Evolutionary conservation across 2,113 vertebrate genomes (phyloP), one percentile per base, ranked within the genome.

Genomic region (Menidia beryllina): DNA sequence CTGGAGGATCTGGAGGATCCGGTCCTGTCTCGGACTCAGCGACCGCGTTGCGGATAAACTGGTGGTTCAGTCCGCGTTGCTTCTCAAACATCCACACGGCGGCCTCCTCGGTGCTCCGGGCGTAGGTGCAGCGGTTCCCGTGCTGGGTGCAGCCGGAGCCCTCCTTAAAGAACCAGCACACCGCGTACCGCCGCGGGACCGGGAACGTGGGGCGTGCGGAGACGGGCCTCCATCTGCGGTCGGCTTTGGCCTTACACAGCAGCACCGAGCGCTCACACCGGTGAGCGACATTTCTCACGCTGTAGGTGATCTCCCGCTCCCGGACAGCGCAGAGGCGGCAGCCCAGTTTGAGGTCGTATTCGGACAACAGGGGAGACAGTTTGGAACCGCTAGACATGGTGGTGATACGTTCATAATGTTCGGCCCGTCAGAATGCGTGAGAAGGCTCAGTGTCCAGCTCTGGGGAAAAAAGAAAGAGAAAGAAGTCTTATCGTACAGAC

Each of bases 81-180:
- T 87, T 92, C 75, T 94, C 93, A 0, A 95, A 96, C 21, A 88
- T 95, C 97, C 97, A 98, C 38, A 98, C 94, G 0, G 50, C 58
- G 3, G 95, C 95, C 85, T 97, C 96, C 80, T 95, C 96, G 0
- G 0, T 1, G 56, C 95, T 96, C 30, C 92, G 91, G 48, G 96
- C 96, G 0, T 94, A 98, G 7, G 93, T 93, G 69, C 96, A 97
- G 3, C 74, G 85, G 70, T 91, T 91, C 30, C 17, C 34, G 75
- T 97, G 95, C 50, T 27, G 62, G 1, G 0, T 69, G 85, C 97
- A 97, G 39, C 96, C 96, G 0, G 0, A 5, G 1, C 90, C 93
- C 1, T 94, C 79, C 3, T 2, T 19, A 7, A 94, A 97, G 86
- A 90, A 90, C 60, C 77, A 72, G 59, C 96, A 97, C 5, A 94